phyloP scores from a whole-genome alignment of 1,140 invertebrate genomes.

The Ruditapes philippinarum region DNA sequence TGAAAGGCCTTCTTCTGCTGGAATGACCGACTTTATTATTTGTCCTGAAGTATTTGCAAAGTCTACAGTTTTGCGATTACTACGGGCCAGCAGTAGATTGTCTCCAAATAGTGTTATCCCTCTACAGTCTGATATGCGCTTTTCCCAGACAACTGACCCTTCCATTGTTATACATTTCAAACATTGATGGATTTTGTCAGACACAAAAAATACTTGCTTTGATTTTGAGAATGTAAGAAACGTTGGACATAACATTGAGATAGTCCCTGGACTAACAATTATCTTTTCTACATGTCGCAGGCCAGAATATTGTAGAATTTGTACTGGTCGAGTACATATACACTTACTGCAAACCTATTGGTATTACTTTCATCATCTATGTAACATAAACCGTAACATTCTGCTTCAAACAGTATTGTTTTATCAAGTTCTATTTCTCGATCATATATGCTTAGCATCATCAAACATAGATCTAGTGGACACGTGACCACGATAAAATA shows the following conservation, averaged over 20 bases:
- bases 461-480: conserved; percentile 1
- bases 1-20: conserved; percentile 16
- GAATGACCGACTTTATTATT: conserved; percentile 42
- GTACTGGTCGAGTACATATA: background rate
- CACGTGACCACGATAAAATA: conserved; percentile 36
- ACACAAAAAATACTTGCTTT: background rate
- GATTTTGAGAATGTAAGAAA: conserved; percentile 15
- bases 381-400: conserved; percentile 46
- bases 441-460: background rate
- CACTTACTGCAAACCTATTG: conserved; percentile 29
- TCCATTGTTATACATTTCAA: conserved; percentile 19
- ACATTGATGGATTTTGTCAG: conserved; percentile 25
- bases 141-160: conserved; percentile 49
- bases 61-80: conserved; percentile 42
- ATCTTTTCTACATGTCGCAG: background rate
- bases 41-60: conserved; percentile 3
- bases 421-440: background rate
- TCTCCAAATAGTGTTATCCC: conserved; percentile 22
- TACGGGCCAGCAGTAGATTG: conserved; percentile 17
- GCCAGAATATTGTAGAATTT: background rate
- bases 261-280: background rate
- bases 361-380: background rate
- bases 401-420: background rate
- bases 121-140: background rate
- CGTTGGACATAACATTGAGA: conserved; percentile 1